Evolutionary conservation across 1,140 invertebrate genomes (phyloP), one percentile per base, ranked within the genome.

Genomic region (Ceratosolen solmsi): DNA sequence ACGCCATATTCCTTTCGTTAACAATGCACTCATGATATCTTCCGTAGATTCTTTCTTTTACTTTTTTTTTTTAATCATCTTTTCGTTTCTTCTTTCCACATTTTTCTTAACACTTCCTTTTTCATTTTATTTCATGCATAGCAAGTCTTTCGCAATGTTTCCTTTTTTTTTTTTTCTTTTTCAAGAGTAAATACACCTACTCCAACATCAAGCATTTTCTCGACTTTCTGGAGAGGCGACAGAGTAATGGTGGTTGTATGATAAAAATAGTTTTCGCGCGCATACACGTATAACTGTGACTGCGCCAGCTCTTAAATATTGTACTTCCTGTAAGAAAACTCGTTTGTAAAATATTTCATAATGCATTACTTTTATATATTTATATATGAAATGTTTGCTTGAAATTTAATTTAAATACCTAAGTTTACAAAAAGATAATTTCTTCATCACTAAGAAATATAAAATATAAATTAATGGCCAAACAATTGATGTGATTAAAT

Each of bases 141-240:
- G 1, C 22, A 1, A 49, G 11, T 49, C 65, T 56, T n/a, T 79
- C 41, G 15, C 49, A 51, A 63, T 78, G 33, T 71, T 20, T 33
- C 30, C 46, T 80, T 72, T 72, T 22, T 80, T 80, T 58, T 80
- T 72, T 72, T 22, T 80, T 80, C 41, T 49, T 79, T 25, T 0
- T 17, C 5, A 46, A 73, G 46, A 54, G 25, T 75, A 38, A 56
- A 75, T 4, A 51, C 30, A 75, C 33, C 25, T 36, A 38, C 51
- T 74, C 8, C 41, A 46, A 46, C 41, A 46, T 46, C 41, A 46
- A 46, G 68, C 15, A 30, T 46, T 46, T 46, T 46, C 5, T 46
- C n/a, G n/a, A 46, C 17, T 73, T 58, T 20, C 27, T 33, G 7
- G 25, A 36, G 7, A 63, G 27, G 15, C 25, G 20, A 2, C 5